Base-by-base conservation (phyloP, 1,140 invertebrate species). In the Cotesia typhae region DNA sequence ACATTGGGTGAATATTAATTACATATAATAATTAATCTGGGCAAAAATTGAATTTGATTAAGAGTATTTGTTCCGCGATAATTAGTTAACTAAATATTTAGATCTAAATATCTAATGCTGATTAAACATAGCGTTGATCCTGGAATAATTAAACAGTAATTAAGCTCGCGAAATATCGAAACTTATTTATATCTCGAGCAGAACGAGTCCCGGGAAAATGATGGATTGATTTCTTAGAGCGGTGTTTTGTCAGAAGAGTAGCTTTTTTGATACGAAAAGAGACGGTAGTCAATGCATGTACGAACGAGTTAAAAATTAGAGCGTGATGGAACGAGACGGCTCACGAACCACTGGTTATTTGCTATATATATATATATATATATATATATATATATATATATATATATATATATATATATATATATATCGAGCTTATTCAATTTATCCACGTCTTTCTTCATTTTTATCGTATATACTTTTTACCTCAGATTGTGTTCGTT, bases 261-360 rank as follows among this genome's bases (percentile, higher is more conserved):
- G 10, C 14, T 67, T 52, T n/a, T 20, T 52, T 67, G 41, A 9
- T 20, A 66, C 4, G 6, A 4, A 1, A 0, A 4, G 6, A 64
- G 41, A 7, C 5, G 41, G 5, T 47, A 59, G 52, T 41, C 38
- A 57, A 73, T 67, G 55, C 61, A 55, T 51, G 41, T 74, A 51
- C 52, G 76, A 20, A 63, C 70, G 57, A 67, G 47, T 51, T 53
- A 64, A 35, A 51, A 75, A 71, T 75, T 71, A 63, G 59, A 75
- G 69, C 73, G 65, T 75, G 70, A 75, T 75, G 68, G 65, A 68
- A 17, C 67, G 41, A 64, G 4, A 53, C 41, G 76, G 67, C 71
- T 63, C 74, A 67, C 60, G 59, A 70, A n/a, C 17, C 20, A 12
- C 60, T 17, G 37, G 9, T n/a, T 10, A 14, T 10, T 4, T n/a